phyloP scores from a whole-genome alignment of 2,113 vertebrate genomes.

The Cavia aperea region DNA sequence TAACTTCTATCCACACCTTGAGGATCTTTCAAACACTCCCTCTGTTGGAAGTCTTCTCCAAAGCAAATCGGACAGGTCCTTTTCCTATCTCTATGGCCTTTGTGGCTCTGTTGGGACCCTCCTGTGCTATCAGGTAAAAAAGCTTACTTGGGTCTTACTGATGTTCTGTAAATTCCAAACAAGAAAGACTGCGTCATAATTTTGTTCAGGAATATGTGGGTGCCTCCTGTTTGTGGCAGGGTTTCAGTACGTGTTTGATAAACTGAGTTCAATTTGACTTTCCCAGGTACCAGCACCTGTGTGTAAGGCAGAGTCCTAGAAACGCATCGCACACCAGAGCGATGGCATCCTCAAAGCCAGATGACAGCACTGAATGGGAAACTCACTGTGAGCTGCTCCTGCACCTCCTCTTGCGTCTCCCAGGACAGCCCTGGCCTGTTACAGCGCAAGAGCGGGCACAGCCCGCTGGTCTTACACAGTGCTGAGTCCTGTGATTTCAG shows the following conservation, averaged over 20 bases:
- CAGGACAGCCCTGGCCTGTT: neutral
- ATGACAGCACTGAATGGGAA: fast-evolving
- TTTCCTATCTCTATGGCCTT: neutral
- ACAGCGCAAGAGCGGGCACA: neutral
- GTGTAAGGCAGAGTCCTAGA: neutral
- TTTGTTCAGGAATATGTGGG: neutral
- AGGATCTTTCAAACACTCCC: neutral
- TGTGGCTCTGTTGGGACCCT: no score
- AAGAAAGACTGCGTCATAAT: neutral
- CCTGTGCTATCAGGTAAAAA: neutral
- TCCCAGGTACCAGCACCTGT: neutral
- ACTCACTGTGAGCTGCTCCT: neutral
- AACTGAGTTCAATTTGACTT: neutral
- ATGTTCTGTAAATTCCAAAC: neutral
- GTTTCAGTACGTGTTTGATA: neutral
- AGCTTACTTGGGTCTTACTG: neutral
- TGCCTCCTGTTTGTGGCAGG: neutral
- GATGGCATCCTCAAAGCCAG: no score
- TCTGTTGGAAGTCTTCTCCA: no score
- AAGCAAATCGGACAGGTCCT: neutral
- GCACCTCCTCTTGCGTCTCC: neutral
- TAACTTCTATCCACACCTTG: neutral
- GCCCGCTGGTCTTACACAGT: neutral
- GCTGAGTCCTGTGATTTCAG: neutral
- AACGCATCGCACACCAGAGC: neutral